A percentile compares a stretch with the other conserved stretches of the same genome.
Evolutionary conservation across 2,888 invertebrate genomes (phyloP).

Genomic region (Auanema sp.): DNA sequence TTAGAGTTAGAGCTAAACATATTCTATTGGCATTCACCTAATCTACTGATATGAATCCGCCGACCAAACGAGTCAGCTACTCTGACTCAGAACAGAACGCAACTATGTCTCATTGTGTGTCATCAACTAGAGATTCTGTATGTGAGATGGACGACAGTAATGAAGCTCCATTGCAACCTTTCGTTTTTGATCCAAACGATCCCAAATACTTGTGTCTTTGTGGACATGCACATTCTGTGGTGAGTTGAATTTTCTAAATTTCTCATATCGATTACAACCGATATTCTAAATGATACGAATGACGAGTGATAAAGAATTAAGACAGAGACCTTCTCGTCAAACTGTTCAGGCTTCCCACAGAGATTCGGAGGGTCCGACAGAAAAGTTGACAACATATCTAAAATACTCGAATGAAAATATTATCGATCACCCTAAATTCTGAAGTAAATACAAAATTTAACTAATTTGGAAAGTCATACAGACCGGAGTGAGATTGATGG

Average conservation of each 20-base stretch:
- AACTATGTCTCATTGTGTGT: no score
- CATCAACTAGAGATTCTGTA: slow-evolving; percentile 15
- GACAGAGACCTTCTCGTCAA: neutral
- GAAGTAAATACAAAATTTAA: neutral
- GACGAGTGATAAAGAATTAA: no score
- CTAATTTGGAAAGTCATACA: neutral
- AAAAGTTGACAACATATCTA: no score
- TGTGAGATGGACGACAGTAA: slow-evolving; percentile 13
- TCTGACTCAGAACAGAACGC: no score
- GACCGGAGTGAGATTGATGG: slow-evolving; percentile 16
- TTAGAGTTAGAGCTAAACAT: no score
- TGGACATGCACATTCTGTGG: slow-evolving; percentile 20
- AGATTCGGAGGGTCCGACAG: no score
- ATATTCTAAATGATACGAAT: neutral
- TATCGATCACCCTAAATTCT: neutral
- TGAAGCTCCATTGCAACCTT: slow-evolving; percentile 7
- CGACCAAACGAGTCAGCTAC: no score
- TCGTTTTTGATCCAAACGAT: slow-evolving; percentile 15
- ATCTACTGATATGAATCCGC: no score
- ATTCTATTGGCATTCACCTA: no score
- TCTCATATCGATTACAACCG: neutral
- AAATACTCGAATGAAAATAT: neutral
- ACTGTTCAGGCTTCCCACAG: neutral
- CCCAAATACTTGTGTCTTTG: slow-evolving; percentile 17
- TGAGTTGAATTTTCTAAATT: neutral